Percentiles rank a stretch among this genome's conserved stretches.
These are phyloP conservation scores for Eugnorisma glareosa DNA, from an alignment of 2,888 invertebrate species.

Conservation along the genomic window DNA sequence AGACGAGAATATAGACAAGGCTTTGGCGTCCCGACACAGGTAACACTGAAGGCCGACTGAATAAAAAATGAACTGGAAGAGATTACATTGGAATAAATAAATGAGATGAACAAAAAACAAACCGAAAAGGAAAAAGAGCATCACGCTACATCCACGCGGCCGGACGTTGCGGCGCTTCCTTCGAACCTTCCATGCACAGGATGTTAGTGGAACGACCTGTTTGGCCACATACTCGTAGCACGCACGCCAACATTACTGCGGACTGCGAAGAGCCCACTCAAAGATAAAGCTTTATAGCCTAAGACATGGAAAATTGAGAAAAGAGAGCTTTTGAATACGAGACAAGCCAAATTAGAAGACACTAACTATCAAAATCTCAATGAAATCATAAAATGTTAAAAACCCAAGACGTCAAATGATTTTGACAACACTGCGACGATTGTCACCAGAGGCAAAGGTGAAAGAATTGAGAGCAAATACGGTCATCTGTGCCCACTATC, in stretches of 20 bases:
- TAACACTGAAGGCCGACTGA: conserved; percentile 91
- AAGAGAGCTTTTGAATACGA: conserved; percentile 3
- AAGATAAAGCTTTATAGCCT: conserved; percentile 48
- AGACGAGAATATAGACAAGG: conserved; percentile 77
- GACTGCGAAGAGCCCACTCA: conserved; percentile 33
- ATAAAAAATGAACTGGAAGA: conserved; percentile 90
- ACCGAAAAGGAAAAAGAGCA: conserved; percentile 88
- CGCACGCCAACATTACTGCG: conserved; percentile 48
- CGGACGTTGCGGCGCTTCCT: conserved; percentile 91
- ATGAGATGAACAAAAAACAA: conserved; percentile 91
- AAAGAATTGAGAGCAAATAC: conserved; percentile 76
- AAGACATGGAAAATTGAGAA: conserved; percentile 6
- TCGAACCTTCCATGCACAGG: conserved; percentile 85
- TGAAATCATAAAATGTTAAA: conserved; percentile 9
- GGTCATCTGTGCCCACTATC: conserved; percentile 76
- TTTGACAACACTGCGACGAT: conserved; percentile 53
- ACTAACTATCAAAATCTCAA: conserved; percentile 12
- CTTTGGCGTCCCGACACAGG: conserved; percentile 88
- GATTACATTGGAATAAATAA: conserved; percentile 91
- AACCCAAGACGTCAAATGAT: conserved; percentile 36
- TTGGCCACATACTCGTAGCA: conserved; percentile 70
- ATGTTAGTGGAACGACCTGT: conserved; percentile 77
- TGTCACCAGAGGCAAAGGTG: conserved; percentile 67
- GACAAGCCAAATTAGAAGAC: conserved; percentile 23
- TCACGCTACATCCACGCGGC: conserved; percentile 90